Evolutionary conservation across 2,113 vertebrate genomes (phyloP), one percentile per base, ranked within the genome.

Genomic region (Oenanthe melanoleuca): DNA sequence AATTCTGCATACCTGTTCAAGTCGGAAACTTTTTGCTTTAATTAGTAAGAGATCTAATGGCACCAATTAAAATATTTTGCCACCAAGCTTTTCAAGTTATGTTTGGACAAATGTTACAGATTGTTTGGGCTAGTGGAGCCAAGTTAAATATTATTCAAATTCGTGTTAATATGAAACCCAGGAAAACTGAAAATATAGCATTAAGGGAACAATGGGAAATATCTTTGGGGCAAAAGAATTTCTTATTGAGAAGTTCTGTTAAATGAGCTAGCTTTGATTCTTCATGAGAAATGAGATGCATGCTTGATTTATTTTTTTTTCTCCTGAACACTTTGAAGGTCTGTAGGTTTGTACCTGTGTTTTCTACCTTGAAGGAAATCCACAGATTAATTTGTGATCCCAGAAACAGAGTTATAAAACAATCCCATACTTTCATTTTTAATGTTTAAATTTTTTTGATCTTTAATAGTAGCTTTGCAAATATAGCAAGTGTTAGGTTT

Each of bases 141-240:
- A 92, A 93, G 85, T 87, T 96, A 96, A 95, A 93, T 86, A 94
- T 88, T 93, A 80, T 93, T 88, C 84, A 78, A 83, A 74, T 96
- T 95, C 88, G 72, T 64, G 83, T 96, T 86, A 92, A 92, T 80
- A 92, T 53, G 75, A 93, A 94, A 88, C 67, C 38, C 19, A 90
- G 75, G 53, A 88, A 83, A 93, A 71, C 52, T 92, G 75, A 67
- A 88, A 90, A 80, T 83, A 25, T 19, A 61, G 53, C 13, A 18
- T 70, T 6, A 88, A 77, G 55, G 52, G 38, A 71, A 87, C 89
- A 87, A 65, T n/a, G 29, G 53, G 49, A 73, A 63, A 29, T 63
- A 8, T 72, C n/a, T 64, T 26, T 8, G 13, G 23, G 33, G n/a
- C 4, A 7, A 40, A 61, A 53, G 7, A 77, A 38, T 50, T 23